Evolutionary conservation across 2,113 vertebrate genomes (phyloP), one percentile per base, ranked within the genome.

Genomic region (Pelecanus crispus): DNA sequence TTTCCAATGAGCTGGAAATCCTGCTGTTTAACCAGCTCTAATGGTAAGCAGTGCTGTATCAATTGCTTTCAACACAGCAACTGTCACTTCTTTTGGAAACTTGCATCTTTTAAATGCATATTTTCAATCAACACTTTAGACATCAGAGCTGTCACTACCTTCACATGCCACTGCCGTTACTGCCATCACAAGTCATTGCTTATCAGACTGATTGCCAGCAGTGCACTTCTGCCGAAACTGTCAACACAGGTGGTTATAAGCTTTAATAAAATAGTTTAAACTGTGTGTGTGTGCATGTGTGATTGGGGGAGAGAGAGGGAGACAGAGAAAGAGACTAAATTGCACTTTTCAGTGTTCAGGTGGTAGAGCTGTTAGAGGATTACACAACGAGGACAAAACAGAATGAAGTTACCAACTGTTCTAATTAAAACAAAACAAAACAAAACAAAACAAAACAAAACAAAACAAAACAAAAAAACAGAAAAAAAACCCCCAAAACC

Each of bases 191-290:
- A 92, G 83, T 83, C 66, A 26, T 9, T 88, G 83, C 56, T 81
- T 90, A 91, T 94, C 74, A 93, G 88, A 73, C 29, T 89, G 62
- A 80, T 83, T 87, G 45, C 90, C 73, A 84, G 77, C 74, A 65
- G 31, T 40, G 78, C n/a, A 52, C 29, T 83, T 89, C 58, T 94
- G 81, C 80, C 68, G 89, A 91, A 94, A 56, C 78, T 81, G 75
- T 42, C 55, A 91, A 16, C 9, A 16, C 78, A 80, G 86, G 38
- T 40, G 42, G 24, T 74, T 92, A 72, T 45, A 75, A 52, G 49
- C n/a, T 91, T 94, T 81, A 96, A 81, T 92, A 65, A 88, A 95
- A 72, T 62, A 80, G 34, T 74, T 93, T 81, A 34, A 94, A 82
- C 12, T 47, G 25, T 75, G 24, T 63, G 10, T 74, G 28, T 66